A percentile compares a stretch with the other conserved stretches of the same genome.
These are phyloP conservation scores for Pteropus alecto DNA, from an alignment of 2,113 vertebrate species.

Conservation along the genomic window DNA sequence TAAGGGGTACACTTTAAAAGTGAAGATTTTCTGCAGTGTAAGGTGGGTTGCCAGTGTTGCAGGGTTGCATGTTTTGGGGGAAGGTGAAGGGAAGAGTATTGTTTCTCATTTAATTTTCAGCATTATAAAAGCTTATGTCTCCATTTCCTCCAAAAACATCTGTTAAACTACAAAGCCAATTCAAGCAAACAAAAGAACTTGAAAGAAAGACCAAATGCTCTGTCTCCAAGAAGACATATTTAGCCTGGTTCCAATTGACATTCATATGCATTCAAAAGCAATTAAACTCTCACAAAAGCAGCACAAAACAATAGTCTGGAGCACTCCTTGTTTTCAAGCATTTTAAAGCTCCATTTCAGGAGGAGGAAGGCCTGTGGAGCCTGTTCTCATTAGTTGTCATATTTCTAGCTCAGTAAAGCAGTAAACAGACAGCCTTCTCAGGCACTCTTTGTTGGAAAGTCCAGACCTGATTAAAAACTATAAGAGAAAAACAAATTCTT, in stretches of 20 bases:
- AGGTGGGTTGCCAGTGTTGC: slow-evolving; percentile 41
- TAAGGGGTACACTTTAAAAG: not conserved
- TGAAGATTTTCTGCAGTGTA: not conserved
- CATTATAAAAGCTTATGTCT: slow-evolving; percentile 74
- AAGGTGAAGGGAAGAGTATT: slow-evolving; percentile 45
- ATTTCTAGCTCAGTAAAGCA: slow-evolving; percentile 43
- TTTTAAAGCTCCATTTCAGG: slow-evolving; percentile 38
- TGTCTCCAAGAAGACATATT: slow-evolving; percentile 74
- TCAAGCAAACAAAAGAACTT: slow-evolving; percentile 77
- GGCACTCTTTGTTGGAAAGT: not conserved
- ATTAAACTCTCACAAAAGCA: slow-evolving; percentile 73
- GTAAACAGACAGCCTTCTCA: slow-evolving; percentile 23
- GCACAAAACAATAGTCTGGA: slow-evolving; percentile 55
- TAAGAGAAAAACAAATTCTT: not conserved
- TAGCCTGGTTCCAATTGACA: slow-evolving; percentile 73
- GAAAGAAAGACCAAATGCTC: slow-evolving; percentile 76
- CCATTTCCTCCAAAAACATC: slow-evolving; percentile 75
- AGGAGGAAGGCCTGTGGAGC: slow-evolving; percentile 8
- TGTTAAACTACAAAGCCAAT: slow-evolving; percentile 76
- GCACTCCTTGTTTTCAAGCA: slow-evolving; percentile 52
- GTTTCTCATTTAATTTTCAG: slow-evolving; percentile 71
- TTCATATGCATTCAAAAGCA: slow-evolving; percentile 75
- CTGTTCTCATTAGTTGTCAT: slow-evolving; percentile 40
- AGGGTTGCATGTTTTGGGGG: slow-evolving; percentile 28
- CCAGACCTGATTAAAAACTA: slow-evolving; percentile 16